These are phyloP conservation scores for Sturmia bella DNA, from an alignment of 2,888 invertebrate species.

Conservation along the genomic window DNA sequence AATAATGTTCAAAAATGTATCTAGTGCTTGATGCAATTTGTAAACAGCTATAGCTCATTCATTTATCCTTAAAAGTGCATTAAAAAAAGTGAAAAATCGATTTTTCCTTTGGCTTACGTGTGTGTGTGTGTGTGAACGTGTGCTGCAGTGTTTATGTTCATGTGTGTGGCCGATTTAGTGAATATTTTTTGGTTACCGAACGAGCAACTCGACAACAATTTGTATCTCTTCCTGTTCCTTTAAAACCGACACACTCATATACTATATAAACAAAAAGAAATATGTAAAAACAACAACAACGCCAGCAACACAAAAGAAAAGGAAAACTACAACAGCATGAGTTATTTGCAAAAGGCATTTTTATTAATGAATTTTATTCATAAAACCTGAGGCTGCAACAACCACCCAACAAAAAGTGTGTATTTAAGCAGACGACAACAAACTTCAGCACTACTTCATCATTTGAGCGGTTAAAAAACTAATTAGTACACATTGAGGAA, in stretches of 20 bases:
- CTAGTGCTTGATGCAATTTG: background rate
- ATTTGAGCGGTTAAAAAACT: background rate
- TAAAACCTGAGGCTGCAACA: constrained; percentile 31
- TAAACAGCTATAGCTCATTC: constrained; percentile 15
- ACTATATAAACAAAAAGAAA: constrained; percentile 37
- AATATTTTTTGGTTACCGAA: constrained; percentile 45
- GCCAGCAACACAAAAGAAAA: constrained; percentile 26
- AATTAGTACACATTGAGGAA: constrained; percentile 9
- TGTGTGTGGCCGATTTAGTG: background rate
- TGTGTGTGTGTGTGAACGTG: background rate
- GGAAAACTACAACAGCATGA: constrained; percentile 46
- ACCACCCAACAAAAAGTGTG: constrained; percentile 9
- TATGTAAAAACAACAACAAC: constrained; percentile 11
- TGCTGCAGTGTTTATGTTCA: constrained; percentile 14
- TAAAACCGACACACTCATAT: constrained; percentile 23
- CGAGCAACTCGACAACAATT: constrained; percentile 35
- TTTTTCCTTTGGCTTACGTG: constrained; percentile 52
- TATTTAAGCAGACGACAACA: background rate
- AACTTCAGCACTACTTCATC: background rate
- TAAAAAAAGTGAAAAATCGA: constrained; percentile 68
- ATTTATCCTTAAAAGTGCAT: constrained; percentile 34
- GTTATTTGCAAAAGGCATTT: constrained; percentile 45
- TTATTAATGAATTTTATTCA: constrained; percentile 55
- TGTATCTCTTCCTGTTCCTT: constrained; percentile 60
- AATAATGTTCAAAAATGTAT: background rate